Conservation (phyloP, 1,140 invertebrate species). For the Lordiphosa stackelbergi region DNA sequence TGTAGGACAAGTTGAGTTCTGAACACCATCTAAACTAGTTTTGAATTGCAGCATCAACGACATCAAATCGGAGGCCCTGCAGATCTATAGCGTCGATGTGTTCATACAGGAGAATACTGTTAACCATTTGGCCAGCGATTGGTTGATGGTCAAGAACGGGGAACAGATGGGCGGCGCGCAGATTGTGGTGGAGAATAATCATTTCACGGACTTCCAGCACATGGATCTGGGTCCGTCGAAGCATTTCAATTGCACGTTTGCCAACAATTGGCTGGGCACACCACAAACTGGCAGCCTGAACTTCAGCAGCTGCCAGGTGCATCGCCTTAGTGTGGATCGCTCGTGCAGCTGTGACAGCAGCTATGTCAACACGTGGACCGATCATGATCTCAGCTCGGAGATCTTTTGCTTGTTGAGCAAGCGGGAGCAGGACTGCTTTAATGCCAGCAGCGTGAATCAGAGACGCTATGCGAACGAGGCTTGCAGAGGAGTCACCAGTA, state of each 20-base stretch:
- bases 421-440: constrained; percentile 51
- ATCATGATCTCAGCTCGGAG: constrained; percentile 61
- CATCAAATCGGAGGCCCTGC: constrained; percentile 58
- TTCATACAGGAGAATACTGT: constrained; percentile 51
- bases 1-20: too few species aligned
- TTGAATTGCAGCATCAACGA: constrained; percentile 42
- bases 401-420: constrained; percentile 44
- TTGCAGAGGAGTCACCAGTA: constrained; percentile 38
- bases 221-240: constrained; percentile 40
- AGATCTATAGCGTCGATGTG: constrained; percentile 34
- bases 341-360: constrained; percentile 45
- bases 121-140: constrained; percentile 36
- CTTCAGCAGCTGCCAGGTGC: constrained; percentile 49
- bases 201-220: constrained; percentile 46
- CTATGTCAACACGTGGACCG: constrained; percentile 38
- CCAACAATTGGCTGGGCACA: constrained; percentile 51
- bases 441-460: constrained; percentile 42
- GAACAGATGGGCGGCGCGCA: constrained; percentile 27
- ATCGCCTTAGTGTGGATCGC: constrained; percentile 31
- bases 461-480: constrained; percentile 53
- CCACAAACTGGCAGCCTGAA: constrained; percentile 54
- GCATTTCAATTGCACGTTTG: constrained; percentile 50
- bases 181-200: constrained; percentile 54
- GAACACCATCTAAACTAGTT: background rate
- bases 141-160: constrained; percentile 51